Conservation (phyloP, 37 sponge, comb jelly and placozoan species). For the Eunapius fragilis region DNA sequence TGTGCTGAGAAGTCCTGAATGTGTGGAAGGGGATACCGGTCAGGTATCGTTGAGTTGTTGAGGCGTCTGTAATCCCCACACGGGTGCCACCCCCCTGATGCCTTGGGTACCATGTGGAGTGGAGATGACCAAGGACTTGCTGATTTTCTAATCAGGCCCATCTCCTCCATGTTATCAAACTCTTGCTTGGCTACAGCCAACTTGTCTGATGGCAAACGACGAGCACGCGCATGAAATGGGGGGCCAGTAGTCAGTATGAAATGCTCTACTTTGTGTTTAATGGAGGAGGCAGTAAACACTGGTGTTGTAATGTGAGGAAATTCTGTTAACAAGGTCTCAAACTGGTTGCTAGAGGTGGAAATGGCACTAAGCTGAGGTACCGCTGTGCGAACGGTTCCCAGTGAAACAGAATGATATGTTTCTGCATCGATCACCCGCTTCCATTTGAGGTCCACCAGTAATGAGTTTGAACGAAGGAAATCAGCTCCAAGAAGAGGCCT, state of each 20-base stretch:
- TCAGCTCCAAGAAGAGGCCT: slow-evolving; percentile 18
- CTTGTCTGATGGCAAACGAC: slow-evolving; percentile 22
- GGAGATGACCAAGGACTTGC: slow-evolving; percentile 25
- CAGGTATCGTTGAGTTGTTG: slow-evolving; percentile 13
- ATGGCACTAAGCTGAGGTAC: background rate
- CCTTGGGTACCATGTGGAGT: slow-evolving; percentile 44
- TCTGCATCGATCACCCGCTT: slow-evolving; percentile 1
- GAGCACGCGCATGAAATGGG: slow-evolving; percentile 19
- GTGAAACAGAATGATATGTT: background rate
- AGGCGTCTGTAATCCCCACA: slow-evolving; percentile 30
- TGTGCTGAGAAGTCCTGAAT: slow-evolving; percentile 17
- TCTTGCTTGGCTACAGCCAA: slow-evolving; percentile 1
- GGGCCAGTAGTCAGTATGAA: slow-evolving; percentile 39
- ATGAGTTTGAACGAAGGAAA: slow-evolving; percentile 13
- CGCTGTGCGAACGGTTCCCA: background rate
- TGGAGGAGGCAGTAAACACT: slow-evolving; percentile 1
- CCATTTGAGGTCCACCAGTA: slow-evolving; percentile 19
- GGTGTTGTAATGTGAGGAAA: slow-evolving; percentile 14
- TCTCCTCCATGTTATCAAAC: slow-evolving; percentile 22
- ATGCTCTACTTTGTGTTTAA: slow-evolving; percentile 28
- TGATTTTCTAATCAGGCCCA: slow-evolving; percentile 32
- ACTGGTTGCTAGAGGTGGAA: background rate
- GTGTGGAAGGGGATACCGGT: slow-evolving; percentile 22
- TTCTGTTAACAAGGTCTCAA: background rate
- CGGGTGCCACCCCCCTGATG: slow-evolving; percentile 35